Evolutionary conservation across 2,113 vertebrate genomes (phyloP).

Genomic region (Martes martes): DNA sequence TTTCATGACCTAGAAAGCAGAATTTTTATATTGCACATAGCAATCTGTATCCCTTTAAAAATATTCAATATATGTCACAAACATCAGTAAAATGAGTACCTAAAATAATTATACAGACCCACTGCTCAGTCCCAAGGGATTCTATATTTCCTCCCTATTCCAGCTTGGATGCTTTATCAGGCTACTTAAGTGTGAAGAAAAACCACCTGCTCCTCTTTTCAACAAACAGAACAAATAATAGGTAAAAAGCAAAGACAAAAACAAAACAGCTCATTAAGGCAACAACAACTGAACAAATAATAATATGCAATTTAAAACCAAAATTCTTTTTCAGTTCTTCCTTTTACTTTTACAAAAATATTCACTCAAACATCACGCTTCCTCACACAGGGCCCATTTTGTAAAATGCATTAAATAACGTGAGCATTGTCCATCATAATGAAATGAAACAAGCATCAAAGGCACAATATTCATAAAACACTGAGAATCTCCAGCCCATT

Average conservation of each 20-base stretch:
- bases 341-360: neutral
- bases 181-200: neutral
- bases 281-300: neutral
- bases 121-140: neutral
- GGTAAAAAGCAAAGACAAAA: neutral
- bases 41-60: neutral
- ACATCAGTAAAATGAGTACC: neutral
- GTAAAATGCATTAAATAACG: constrained; percentile 42
- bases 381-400: neutral
- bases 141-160: neutral
- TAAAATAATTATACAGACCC: neutral
- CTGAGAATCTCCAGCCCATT: neutral
- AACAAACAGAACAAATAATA: neutral
- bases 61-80: neutral
- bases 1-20: neutral
- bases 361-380: neutral
- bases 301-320: neutral
- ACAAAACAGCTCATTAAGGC: neutral
- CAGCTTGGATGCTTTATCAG: neutral
- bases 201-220: neutral
- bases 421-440: constrained; percentile 1
- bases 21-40: neutral
- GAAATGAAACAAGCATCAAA: constrained; percentile 29
- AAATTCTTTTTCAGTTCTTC: neutral
- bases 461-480: constrained; percentile 31